Percentiles rank a stretch among this genome's conserved stretches.
Evolutionary conservation across 2,113 vertebrate genomes (phyloP).

Genomic region (Vicugna pacos): DNA sequence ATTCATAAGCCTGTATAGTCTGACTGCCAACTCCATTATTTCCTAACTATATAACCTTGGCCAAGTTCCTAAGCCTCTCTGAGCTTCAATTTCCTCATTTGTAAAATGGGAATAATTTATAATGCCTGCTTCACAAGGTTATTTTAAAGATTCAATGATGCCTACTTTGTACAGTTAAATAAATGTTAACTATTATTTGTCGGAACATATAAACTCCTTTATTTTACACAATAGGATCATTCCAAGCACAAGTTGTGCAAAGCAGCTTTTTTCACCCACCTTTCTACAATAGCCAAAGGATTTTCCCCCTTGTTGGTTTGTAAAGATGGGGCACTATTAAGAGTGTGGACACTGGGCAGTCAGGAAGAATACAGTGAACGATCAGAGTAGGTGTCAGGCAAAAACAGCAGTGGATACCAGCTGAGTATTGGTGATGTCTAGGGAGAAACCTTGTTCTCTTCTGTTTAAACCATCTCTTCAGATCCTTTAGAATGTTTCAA

Average conservation of each 20-base stretch:
- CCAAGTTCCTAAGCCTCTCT: not conserved
- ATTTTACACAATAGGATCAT: not conserved
- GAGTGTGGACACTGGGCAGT: not conserved
- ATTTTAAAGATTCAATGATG: slow-evolving; percentile 32
- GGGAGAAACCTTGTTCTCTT: not conserved
- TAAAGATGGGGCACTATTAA: not conserved
- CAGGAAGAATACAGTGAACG: not conserved
- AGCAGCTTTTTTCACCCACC: not conserved
- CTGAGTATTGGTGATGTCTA: not conserved
- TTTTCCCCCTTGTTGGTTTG: not conserved
- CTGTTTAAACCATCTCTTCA: not conserved
- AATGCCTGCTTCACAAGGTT: not conserved
- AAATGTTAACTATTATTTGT: not conserved
- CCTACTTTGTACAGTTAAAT: not conserved
- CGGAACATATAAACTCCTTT: not conserved
- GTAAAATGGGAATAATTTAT: slow-evolving; percentile 24
- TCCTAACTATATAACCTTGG: not conserved
- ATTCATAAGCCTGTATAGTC: not conserved
- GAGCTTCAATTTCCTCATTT: not conserved
- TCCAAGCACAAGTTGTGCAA: not conserved
- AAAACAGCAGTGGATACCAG: not conserved
- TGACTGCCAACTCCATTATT: not conserved
- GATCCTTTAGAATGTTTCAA: not conserved
- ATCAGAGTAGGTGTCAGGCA: not conserved
- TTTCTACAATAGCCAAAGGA: not conserved